Base-by-base conservation (phyloP, 2,797 vertebrate species). In the Falco biarmicus region DNA sequence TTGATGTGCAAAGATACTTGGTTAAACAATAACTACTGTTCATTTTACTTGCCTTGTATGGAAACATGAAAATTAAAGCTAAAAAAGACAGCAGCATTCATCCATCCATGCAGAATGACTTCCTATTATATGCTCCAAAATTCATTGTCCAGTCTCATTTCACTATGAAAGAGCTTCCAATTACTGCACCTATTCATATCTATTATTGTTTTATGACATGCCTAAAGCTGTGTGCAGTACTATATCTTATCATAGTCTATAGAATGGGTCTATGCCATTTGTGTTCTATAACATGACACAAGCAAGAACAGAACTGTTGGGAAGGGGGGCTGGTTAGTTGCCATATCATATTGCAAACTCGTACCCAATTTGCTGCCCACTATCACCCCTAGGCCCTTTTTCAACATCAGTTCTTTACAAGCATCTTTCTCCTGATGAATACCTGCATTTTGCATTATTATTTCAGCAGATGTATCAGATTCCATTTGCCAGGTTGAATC, bases 401-500 rank as follows among this genome's bases (percentile, higher is more conserved):
- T 41, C 32, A 86, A 37, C 34, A 65, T 79, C 28, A 43, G 0
- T 66, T 90, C 59, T 84, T 87, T 64, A 60, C 16, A 90, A 86
- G 32, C 10, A 21, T 87, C 59, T 75, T 87, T 70, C 81, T 85
- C 37, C 43, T 80, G 31, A 43, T 81, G 71, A 75, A 28, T 78
- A 64, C 26, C 75, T 94, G 77, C 12, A 1, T 78, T 94, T 94
- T 70, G 43, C 61, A 45, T 87, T 91, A 88, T 68, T 92, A 78
- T 93, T 96, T 92, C 87, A 96, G 78, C 89, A 95, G 68, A 78
- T 50, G 41, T 88, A 96, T 66, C 81, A 43, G 43, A 83, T 90
- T 95, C 90, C 70, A 65, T 90, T 87, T 76, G 39, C 61, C 63
- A 71, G 73, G 64, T 26, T 81, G 89, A 96, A 96, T 96, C 87